Conservation (phyloP, 53 echinoderm and acorn worm genomes). For the Astropecten irregularis region DNA sequence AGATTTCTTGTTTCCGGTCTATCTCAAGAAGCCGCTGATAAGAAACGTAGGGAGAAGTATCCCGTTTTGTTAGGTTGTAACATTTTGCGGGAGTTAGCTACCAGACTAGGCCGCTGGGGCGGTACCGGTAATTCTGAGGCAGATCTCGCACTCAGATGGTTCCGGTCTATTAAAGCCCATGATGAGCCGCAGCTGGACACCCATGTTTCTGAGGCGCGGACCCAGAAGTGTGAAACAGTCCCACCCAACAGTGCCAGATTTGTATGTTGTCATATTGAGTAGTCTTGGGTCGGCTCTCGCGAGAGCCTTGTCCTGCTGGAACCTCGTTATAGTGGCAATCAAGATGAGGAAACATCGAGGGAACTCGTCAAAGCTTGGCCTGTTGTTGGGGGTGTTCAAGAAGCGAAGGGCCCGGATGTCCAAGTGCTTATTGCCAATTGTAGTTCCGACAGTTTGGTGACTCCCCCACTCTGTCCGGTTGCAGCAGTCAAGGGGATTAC, state of each 20-base stretch:
- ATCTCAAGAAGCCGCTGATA: not conserved
- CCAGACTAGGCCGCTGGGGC: not conserved
- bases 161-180: not conserved
- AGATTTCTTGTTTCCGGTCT: not conserved
- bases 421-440: not conserved
- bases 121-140: not conserved
- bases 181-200: not conserved
- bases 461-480: not conserved
- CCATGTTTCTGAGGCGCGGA: not conserved
- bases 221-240: conserved; percentile 2
- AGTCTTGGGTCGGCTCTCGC: not conserved
- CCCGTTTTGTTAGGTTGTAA: conserved; percentile 17
- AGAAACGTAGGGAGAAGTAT: not conserved
- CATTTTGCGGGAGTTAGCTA: not conserved
- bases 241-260: not conserved
- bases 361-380: not conserved
- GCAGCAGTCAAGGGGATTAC: not conserved
- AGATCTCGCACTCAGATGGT: not conserved
- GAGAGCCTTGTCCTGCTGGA: not conserved
- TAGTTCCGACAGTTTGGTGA: not conserved
- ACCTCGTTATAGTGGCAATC: not conserved
- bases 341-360: not conserved
- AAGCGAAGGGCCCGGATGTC: not conserved
- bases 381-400: not conserved
- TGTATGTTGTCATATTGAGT: not conserved